A percentile compares a stretch with the other conserved stretches of the same genome.
These are phyloP conservation scores for Strigamia transsilvanica DNA, from an alignment of 2,888 invertebrate genomes.

Conservation along the genomic window DNA sequence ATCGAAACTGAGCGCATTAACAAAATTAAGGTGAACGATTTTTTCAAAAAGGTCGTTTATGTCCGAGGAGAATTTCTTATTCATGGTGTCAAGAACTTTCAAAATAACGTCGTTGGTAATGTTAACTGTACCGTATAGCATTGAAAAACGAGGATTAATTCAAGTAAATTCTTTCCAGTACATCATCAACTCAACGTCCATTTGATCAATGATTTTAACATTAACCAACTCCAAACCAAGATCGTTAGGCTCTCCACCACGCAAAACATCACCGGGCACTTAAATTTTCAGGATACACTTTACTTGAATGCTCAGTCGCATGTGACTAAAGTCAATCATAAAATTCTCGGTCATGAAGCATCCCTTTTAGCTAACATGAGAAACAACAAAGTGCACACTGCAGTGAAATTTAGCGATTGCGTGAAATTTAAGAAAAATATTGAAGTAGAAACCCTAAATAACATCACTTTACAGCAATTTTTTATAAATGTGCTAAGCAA, in stretches of 20 bases:
- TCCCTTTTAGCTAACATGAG: neutral
- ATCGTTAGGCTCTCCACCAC: neutral
- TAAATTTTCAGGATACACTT: neutral
- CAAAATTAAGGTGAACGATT: neutral
- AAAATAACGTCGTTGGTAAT: neutral
- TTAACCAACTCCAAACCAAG: neutral
- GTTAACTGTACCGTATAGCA: neutral
- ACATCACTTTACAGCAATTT: neutral
- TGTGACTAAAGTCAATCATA: neutral
- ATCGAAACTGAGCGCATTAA: neutral
- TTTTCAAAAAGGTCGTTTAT: slow-evolving; percentile 4
- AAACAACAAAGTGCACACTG: neutral
- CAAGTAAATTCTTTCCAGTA: neutral
- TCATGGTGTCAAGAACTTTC: slow-evolving; percentile 10
- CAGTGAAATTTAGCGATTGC: neutral
- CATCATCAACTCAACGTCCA: slow-evolving; percentile 26
- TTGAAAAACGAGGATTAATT: neutral
- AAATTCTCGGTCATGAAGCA: neutral
- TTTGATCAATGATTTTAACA: slow-evolving; percentile 28
- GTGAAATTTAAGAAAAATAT: neutral
- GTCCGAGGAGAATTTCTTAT: slow-evolving; percentile 7
- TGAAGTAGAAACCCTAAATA: neutral
- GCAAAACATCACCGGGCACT: slow-evolving; percentile 1
- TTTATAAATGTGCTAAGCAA: neutral
- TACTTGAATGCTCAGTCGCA: neutral